Evolutionary conservation across 2,797 vertebrate genomes (phyloP).

Genomic region (Perodicticus potto): DNA sequence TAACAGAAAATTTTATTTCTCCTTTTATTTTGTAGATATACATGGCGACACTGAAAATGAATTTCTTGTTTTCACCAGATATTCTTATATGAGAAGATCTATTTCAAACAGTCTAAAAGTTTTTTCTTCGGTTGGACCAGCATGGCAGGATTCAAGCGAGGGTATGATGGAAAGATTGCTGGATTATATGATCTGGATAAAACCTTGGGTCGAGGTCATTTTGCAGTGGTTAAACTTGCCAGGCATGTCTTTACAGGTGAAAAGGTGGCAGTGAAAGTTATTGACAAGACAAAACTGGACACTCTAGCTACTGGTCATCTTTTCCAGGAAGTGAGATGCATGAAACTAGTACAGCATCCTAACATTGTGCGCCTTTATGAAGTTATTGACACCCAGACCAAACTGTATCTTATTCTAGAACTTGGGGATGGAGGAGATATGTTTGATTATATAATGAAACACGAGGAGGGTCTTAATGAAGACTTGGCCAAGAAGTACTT

Average conservation of each 20-base stretch:
- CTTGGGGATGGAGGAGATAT: constrained; percentile 98
- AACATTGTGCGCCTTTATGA: constrained; percentile 98
- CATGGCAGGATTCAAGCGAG: constrained; percentile 98
- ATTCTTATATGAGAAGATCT: constrained; percentile 91
- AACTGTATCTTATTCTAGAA: constrained; percentile 98
- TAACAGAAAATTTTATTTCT: constrained; percentile 63
- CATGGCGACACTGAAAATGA: constrained; percentile 91
- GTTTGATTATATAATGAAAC: constrained; percentile 99
- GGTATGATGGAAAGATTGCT: constrained; percentile 98
- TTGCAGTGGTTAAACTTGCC: constrained; percentile 98
- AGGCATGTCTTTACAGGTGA: constrained; percentile 99
- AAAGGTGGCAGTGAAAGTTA: constrained; percentile 99
- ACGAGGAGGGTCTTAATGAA: constrained; percentile 97
- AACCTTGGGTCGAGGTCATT: constrained; percentile 98
- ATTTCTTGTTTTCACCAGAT: constrained; percentile 87
- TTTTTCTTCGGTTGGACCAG: constrained; percentile 83
- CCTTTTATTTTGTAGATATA: constrained; percentile 84
- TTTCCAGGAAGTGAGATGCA: constrained; percentile 98
- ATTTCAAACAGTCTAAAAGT: constrained; percentile 77
- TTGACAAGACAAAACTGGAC: constrained; percentile 99
- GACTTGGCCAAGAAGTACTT: constrained; percentile 99
- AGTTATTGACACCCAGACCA: constrained; percentile 99
- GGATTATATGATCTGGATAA: constrained; percentile 99
- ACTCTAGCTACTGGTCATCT: constrained; percentile 96
- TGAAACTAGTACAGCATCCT: constrained; percentile 99